Conservation (phyloP, 1,140 invertebrate species). For the Drosophila ficusphila region DNA sequence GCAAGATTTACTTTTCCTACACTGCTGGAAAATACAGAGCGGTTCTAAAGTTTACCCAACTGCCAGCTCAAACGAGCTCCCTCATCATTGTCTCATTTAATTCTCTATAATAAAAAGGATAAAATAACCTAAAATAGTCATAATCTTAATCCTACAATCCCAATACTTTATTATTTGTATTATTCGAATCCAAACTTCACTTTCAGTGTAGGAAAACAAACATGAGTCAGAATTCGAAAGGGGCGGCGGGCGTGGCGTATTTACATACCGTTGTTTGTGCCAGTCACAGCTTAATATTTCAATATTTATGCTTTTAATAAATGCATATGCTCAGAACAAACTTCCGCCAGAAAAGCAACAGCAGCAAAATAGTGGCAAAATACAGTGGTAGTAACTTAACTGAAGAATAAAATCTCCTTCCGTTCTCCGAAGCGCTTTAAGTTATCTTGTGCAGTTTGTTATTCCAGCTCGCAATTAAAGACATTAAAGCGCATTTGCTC, state of each 20-base stretch:
- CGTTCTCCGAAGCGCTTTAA: slow-evolving; percentile 12
- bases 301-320: slow-evolving; percentile 83
- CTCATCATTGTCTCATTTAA: no score
- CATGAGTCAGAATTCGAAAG: neutral
- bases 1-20: slow-evolving; percentile 35
- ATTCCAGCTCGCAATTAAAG: slow-evolving; percentile 12
- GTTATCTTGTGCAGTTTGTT: slow-evolving; percentile 5
- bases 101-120: no score
- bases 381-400: neutral
- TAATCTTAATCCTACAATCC: no score
- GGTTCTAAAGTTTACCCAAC: no score
- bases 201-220: slow-evolving; percentile 12
- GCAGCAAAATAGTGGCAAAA: slow-evolving; percentile 21
- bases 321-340: slow-evolving; percentile 77
- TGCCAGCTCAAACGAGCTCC: no score
- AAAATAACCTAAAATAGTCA: no score
- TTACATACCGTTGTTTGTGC: slow-evolving; percentile 69
- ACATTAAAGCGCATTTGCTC: slow-evolving; percentile 27
- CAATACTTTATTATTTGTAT: no score
- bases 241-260: slow-evolving; percentile 14
- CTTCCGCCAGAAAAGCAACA: slow-evolving; percentile 56
- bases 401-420: slow-evolving; percentile 13
- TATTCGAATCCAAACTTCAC: no score
- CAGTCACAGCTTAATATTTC: slow-evolving; percentile 81
- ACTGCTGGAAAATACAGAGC: neutral